These are phyloP conservation scores for Rhynchopsitta pachyrhyncha DNA, from an alignment of 2,113 vertebrate species.

Conservation along the genomic window DNA sequence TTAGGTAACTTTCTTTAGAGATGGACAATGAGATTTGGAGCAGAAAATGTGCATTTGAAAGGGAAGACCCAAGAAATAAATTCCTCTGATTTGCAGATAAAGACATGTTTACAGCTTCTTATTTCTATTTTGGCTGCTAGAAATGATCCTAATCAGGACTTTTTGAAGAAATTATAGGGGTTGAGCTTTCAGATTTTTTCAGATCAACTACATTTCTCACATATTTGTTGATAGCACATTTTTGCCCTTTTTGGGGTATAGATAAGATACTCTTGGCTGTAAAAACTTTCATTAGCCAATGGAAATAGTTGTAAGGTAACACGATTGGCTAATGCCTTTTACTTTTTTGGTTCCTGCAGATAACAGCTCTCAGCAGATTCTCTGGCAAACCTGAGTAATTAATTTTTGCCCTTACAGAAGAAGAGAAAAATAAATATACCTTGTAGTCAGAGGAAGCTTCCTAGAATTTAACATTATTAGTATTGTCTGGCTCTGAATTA, in stretches of 20 bases:
- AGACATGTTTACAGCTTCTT: not conserved
- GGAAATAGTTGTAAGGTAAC: not conserved
- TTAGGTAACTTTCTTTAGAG: not conserved
- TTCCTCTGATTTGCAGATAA: not conserved
- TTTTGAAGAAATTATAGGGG: not conserved
- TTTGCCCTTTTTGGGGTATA: not conserved
- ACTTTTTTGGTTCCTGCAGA: not conserved
- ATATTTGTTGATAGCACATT: not conserved
- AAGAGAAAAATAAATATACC: conserved; percentile 14
- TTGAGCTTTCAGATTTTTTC: not conserved
- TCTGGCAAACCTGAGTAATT: not conserved
- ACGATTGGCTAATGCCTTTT: not conserved
- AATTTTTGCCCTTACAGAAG: not conserved
- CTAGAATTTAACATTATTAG: not conserved
- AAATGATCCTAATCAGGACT: not conserved
- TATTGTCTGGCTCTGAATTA: not conserved
- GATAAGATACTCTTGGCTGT: not conserved
- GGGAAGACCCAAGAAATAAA: not conserved
- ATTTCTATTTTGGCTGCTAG: not conserved
- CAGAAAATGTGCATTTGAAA: not conserved
- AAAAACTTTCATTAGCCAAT: not conserved
- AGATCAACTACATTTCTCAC: not conserved
- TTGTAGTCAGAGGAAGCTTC: not conserved
- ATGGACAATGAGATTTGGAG: not conserved
- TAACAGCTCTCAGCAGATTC: not conserved